Conservation (phyloP, 2,888 invertebrate genomes). For the Cantharis rustica region DNA sequence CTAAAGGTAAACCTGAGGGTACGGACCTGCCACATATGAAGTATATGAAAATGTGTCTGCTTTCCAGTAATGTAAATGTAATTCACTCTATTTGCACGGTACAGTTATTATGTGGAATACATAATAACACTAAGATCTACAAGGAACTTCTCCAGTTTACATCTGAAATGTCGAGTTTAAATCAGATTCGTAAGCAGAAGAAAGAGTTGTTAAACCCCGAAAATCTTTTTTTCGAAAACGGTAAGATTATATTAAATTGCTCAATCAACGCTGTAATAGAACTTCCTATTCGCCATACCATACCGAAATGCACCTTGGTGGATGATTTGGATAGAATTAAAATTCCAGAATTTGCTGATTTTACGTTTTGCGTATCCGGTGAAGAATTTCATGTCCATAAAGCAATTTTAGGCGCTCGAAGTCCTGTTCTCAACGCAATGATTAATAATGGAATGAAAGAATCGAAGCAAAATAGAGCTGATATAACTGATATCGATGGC, state of each 20-base stretch:
- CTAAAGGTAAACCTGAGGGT: too few relatives aligned
- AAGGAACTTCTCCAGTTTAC: too few relatives aligned
- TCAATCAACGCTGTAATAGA: not conserved
- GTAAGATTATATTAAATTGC: not conserved
- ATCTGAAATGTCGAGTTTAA: too few relatives aligned
- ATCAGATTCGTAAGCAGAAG: too few relatives aligned
- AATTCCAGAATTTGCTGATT: not conserved
- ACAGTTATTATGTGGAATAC: too few relatives aligned
- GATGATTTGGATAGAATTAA: not conserved
- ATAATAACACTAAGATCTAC: too few relatives aligned
- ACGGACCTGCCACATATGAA: too few relatives aligned
- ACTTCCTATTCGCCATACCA: not conserved
- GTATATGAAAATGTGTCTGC: too few relatives aligned
- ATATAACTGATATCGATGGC: not conserved
- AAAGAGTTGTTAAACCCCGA: not conserved
- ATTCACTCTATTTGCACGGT: too few relatives aligned
- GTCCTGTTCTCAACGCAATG: not conserved
- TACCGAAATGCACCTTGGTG: not conserved
- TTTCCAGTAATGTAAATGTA: too few relatives aligned
- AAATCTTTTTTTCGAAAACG: not conserved
- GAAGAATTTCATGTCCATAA: not conserved
- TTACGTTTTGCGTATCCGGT: not conserved
- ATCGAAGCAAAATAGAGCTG: not conserved
- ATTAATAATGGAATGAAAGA: not conserved
- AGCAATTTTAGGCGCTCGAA: not conserved